Evolutionary conservation across 2,113 vertebrate genomes (phyloP).

Genomic region (Hassar affinis): DNA sequence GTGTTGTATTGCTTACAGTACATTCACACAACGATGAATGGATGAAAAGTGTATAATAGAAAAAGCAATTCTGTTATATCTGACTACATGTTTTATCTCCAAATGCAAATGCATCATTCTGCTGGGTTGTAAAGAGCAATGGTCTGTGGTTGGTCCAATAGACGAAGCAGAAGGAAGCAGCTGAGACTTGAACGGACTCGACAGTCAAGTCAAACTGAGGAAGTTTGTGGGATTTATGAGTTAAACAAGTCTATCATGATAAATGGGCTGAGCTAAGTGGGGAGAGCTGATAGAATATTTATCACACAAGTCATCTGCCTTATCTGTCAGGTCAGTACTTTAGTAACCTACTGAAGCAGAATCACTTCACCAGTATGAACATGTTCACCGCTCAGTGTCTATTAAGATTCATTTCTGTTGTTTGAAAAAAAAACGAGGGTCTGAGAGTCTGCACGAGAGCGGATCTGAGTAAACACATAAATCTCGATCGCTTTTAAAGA

Average conservation of each 20-base stretch:
- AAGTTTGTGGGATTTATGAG: conserved; percentile 6
- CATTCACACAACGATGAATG: background rate
- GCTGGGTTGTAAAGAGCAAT: background rate
- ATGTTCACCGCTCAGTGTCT: background rate
- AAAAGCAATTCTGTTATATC: background rate
- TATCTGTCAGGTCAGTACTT: conserved; percentile 29
- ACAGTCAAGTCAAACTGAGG: background rate
- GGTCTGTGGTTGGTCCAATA: background rate
- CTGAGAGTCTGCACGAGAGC: background rate
- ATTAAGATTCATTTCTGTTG: conserved; percentile 18
- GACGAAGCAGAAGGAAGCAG: background rate
- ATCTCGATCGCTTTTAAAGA: background rate
- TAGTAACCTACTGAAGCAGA: conserved; percentile 25
- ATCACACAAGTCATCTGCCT: conserved; percentile 43
- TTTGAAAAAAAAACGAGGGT: conserved; percentile 9
- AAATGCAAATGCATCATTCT: background rate
- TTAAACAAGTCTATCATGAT: conserved; percentile 27
- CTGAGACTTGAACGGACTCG: background rate
- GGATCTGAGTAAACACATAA: conserved; percentile 3
- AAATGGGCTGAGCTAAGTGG: conserved; percentile 26
- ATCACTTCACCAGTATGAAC: background rate
- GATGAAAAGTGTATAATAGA: background rate
- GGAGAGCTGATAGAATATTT: conserved; percentile 36
- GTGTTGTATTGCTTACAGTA: background rate
- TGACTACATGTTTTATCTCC: background rate